A percentile compares a stretch with the other conserved stretches of the same genome.
These are phyloP conservation scores for Myotis lucifugus DNA, from an alignment of 2,113 vertebrate genomes.

Conservation along the genomic window DNA sequence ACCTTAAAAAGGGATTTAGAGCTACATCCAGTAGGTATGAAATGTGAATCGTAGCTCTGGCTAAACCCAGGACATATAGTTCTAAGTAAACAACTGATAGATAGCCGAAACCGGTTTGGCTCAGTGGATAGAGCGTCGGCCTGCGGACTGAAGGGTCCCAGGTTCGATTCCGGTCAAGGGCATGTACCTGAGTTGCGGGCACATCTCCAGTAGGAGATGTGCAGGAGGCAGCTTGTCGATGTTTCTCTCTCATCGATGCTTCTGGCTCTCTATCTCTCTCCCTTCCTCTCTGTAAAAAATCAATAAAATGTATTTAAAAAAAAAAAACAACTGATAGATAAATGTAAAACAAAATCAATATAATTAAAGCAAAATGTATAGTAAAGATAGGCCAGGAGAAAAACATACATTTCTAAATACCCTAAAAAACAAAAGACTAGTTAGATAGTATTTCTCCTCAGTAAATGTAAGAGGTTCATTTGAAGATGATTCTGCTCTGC, in stretches of 20 bases:
- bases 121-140: too few species aligned
- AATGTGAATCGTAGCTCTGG: not conserved
- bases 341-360: constrained; percentile 11
- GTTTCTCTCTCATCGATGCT: too few species aligned
- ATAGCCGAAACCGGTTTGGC: too few species aligned
- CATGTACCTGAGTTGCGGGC: too few species aligned
- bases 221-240: too few species aligned
- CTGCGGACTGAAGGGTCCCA: too few species aligned
- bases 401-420: constrained; percentile 9
- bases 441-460: not conserved
- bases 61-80: not conserved
- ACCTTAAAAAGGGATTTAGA: not conserved
- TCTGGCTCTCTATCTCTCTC: too few species aligned
- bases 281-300: too few species aligned
- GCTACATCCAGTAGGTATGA: not conserved
- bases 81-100: too few species aligned
- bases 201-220: too few species aligned
- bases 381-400: not conserved
- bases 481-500: constrained; percentile 36
- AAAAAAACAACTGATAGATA: not conserved
- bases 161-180: too few species aligned
- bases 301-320: too few species aligned
- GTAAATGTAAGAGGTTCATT: constrained; percentile 36
- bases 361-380: not conserved
- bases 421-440: not conserved